Percentiles rank a stretch among this genome's conserved stretches.
Conservation (phyloP, 2,888 invertebrate genomes). For the Drymonia ruficornis region DNA sequence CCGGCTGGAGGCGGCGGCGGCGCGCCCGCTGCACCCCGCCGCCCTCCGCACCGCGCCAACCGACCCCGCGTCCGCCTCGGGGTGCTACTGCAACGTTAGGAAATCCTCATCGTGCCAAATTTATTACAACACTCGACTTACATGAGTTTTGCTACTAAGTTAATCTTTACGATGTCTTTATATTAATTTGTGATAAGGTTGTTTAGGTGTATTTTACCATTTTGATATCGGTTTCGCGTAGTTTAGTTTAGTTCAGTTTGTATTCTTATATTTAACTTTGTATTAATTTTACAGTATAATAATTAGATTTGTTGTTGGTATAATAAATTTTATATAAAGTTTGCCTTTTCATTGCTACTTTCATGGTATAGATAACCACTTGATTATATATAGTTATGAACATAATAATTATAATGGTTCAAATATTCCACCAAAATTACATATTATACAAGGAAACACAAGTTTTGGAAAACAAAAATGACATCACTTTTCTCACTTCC, state of each 20-base stretch:
- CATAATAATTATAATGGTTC: too few species aligned
- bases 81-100: constrained; percentile 38
- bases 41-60: constrained; percentile 45
- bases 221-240: not conserved
- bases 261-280: not conserved
- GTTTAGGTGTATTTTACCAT: constrained; percentile 2
- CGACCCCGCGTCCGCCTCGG: constrained; percentile 1
- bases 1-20: constrained; percentile 48
- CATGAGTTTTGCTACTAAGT: constrained; percentile 30
- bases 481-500: too few species aligned
- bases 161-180: not conserved
- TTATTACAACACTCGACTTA: constrained; percentile 61
- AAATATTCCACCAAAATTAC: too few species aligned
- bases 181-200: not conserved
- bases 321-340: not conserved
- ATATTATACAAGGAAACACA: too few species aligned
- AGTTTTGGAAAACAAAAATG: too few species aligned
- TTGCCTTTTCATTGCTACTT: not conserved
- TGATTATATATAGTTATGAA: too few species aligned
- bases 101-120: constrained; percentile 51
- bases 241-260: not conserved
- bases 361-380: too few species aligned
- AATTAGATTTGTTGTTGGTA: not conserved
- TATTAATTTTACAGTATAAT: constrained; percentile 2
- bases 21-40: constrained; percentile 53